Conservation (phyloP, 2,888 invertebrate species). For the Eucera pruinosa region DNA sequence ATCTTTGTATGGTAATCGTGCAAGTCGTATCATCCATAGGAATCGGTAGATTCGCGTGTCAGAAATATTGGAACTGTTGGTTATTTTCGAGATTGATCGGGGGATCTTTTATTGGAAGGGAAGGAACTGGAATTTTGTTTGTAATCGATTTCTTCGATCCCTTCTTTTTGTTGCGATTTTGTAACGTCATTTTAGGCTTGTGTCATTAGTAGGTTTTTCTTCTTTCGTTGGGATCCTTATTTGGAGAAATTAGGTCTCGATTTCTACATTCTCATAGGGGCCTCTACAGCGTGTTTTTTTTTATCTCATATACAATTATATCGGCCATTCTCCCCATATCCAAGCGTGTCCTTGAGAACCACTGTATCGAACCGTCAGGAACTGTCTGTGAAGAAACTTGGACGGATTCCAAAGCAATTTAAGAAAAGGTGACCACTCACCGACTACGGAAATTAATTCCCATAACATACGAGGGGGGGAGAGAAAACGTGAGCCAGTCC, state of each 20-base stretch:
- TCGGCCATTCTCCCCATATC: not conserved
- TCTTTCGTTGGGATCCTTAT: not conserved
- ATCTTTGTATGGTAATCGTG: constrained; percentile 6
- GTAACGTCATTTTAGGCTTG: not conserved
- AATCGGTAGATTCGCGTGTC: not conserved
- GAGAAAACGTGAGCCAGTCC: not conserved
- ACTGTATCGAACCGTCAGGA: not conserved
- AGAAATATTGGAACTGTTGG: not conserved
- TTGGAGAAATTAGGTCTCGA: not conserved
- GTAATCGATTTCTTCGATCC: too few relatives aligned
- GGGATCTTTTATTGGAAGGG: not conserved
- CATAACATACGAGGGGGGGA: not conserved
- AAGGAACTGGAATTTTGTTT: not conserved
- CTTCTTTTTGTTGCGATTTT: not conserved
- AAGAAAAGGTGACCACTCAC: constrained; percentile 6
- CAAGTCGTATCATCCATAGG: not conserved
- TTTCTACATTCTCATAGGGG: not conserved
- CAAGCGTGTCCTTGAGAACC: not conserved
- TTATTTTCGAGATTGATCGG: not conserved
- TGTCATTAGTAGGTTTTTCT: too few relatives aligned
- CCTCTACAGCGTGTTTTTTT: not conserved
- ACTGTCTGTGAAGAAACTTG: not conserved
- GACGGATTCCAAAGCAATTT: constrained; percentile 17
- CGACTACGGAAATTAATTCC: constrained; percentile 22
- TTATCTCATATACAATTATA: too few relatives aligned